Evolutionary conservation across 2,113 vertebrate species (phyloP).

Genomic region (Mormyrus lacerda): DNA sequence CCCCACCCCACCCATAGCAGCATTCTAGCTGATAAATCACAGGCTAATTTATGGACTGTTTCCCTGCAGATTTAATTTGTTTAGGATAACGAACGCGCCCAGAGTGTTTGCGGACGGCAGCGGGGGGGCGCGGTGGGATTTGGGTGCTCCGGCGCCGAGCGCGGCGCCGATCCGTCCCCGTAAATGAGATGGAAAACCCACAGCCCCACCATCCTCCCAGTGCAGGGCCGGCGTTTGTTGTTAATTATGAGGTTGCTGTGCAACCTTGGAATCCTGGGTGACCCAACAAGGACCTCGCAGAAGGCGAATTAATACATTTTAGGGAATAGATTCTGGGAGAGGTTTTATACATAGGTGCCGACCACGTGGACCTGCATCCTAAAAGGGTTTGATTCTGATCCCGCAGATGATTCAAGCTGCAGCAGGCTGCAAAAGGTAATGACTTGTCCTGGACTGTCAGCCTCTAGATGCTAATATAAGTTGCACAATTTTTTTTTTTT

Average conservation of each 20-base stretch:
- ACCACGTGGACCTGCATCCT: background rate
- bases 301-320: background rate
- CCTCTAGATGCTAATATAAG: background rate
- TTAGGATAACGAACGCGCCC: conserved; percentile 82
- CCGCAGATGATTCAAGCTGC: background rate
- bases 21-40: conserved; percentile 73
- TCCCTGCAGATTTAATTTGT: conserved; percentile 75
- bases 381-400: background rate
- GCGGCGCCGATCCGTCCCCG: conserved; percentile 70
- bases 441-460: background rate
- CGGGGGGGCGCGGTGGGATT: conserved; percentile 73
- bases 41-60: conserved; percentile 77
- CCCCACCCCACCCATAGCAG: conserved; percentile 35
- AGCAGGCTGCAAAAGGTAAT: background rate
- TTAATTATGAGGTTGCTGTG: background rate
- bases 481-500: background rate
- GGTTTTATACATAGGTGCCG: background rate
- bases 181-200: conserved; percentile 66
- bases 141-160: conserved; percentile 78
- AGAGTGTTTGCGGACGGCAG: conserved; percentile 79
- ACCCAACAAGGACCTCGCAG: background rate
- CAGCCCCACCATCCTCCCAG: conserved; percentile 52
- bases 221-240: background rate
- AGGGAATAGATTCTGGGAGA: background rate
- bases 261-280: background rate